These are phyloP conservation scores for Gastrophysa polygoni DNA, from an alignment of 2,888 invertebrate genomes.

Conservation along the genomic window DNA sequence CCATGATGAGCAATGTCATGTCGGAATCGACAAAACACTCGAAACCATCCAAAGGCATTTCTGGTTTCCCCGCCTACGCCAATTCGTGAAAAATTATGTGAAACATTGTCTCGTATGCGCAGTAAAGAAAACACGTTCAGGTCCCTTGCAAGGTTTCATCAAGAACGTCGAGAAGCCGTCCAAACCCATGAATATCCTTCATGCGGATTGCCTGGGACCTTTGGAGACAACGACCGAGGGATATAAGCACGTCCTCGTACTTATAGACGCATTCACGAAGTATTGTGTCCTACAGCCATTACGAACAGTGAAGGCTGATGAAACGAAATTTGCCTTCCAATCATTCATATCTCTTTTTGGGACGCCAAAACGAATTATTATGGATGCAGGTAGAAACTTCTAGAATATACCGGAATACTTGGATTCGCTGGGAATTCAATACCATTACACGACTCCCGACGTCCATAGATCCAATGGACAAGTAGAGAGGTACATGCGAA, in stretches of 20 bases:
- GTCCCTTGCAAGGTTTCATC: constrained; percentile 30
- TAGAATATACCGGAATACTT: no score
- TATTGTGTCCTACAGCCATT: constrained; percentile 31
- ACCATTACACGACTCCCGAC: no score
- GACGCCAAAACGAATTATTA: constrained; percentile 30
- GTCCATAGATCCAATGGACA: not conserved
- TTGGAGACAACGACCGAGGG: constrained; percentile 22
- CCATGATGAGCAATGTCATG: constrained; percentile 36
- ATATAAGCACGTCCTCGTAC: constrained; percentile 23
- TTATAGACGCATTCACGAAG: constrained; percentile 35
- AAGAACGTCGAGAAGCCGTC: constrained; percentile 24
- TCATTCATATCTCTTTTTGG: constrained; percentile 31
- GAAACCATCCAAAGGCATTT: not conserved
- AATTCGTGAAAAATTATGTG: not conserved
- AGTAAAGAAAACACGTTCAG: not conserved
- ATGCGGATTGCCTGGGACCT: constrained; percentile 30
- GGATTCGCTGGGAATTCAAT: no score
- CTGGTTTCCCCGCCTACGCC: not conserved
- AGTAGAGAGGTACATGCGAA: constrained; percentile 5
- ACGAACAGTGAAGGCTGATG: constrained; percentile 31
- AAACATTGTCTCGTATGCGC: not conserved
- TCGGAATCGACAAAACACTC: not conserved
- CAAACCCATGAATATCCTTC: constrained; percentile 27
- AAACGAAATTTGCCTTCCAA: constrained; percentile 27
- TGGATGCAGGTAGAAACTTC: no score